These are phyloP conservation scores for Brachyrhaphis roseni DNA, from an alignment of 2,797 vertebrate species.

Conservation along the genomic window DNA sequence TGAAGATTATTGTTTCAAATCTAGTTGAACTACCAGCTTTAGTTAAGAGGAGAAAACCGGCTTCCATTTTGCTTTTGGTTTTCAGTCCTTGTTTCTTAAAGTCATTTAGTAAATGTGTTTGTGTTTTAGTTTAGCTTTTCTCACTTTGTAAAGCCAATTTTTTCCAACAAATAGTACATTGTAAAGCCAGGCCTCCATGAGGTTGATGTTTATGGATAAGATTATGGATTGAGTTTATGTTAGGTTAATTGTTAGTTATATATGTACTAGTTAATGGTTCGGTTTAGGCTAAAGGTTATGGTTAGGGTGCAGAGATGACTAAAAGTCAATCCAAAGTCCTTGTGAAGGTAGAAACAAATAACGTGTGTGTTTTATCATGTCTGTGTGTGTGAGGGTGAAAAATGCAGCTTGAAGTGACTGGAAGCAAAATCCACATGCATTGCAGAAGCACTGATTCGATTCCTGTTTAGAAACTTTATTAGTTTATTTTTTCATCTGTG, in stretches of 20 bases:
- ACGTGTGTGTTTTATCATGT: background rate
- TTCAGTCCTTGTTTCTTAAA: background rate
- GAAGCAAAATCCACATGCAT: background rate
- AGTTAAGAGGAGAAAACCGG: background rate
- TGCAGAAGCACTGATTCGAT: background rate
- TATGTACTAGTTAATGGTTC: background rate
- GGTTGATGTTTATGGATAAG: background rate
- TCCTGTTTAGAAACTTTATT: background rate
- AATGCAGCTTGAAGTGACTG: constrained; percentile 4
- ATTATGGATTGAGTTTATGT: background rate
- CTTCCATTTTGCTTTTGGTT: background rate
- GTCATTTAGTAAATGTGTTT: background rate
- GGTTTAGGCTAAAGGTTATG: background rate
- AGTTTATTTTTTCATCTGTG: constrained; percentile 12
- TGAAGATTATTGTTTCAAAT: background rate
- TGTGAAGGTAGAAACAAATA: background rate
- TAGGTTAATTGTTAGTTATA: background rate
- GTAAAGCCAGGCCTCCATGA: too few relatives aligned
- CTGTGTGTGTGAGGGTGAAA: constrained; percentile 18
- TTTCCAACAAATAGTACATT: background rate
- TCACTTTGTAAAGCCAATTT: background rate
- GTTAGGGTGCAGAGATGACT: background rate
- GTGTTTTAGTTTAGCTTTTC: background rate
- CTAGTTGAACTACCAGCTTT: background rate
- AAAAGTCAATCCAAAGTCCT: background rate